A percentile compares a stretch with the other conserved stretches of the same genome.
Conservation (phyloP, 2,113 vertebrate species). For the Gallinago undulata region DNA sequence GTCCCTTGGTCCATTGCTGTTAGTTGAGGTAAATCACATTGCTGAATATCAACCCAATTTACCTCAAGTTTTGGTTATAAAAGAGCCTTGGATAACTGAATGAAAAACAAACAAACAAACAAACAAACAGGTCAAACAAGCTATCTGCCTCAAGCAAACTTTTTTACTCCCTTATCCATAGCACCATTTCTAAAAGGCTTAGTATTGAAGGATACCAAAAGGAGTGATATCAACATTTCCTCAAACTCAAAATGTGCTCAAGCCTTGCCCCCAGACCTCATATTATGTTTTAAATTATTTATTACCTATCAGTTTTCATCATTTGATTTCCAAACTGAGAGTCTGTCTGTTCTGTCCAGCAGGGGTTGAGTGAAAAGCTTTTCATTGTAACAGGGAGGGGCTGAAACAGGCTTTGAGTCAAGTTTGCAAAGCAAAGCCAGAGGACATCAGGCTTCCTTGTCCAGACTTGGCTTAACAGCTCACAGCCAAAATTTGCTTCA, state of each 20-base stretch:
- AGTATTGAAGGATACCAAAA: neutral
- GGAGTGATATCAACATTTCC: neutral
- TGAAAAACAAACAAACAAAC: too few relatives aligned
- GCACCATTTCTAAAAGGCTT: neutral
- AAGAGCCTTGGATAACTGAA: neutral
- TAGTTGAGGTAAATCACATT: neutral
- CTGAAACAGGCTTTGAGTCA: neutral
- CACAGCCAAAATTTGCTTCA: neutral
- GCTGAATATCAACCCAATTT: neutral
- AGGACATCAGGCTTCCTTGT: neutral
- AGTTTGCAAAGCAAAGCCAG: neutral
- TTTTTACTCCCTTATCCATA: neutral
- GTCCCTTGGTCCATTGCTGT: neutral
- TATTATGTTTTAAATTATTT: neutral
- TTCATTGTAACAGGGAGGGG: neutral
- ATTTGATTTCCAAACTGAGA: neutral
- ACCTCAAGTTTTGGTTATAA: neutral
- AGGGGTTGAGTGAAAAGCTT: neutral
- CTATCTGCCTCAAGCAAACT: neutral
- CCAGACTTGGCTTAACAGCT: neutral
- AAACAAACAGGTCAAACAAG: neutral
- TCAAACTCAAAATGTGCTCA: neutral
- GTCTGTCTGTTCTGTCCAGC: neutral
- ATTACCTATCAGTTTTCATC: neutral
- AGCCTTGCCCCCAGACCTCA: neutral